A percentile compares a stretch with the other conserved stretches of the same genome.
phyloP scores from a whole-genome alignment of 2,888 invertebrate species.

The Psylliodes chrysocephalus region DNA sequence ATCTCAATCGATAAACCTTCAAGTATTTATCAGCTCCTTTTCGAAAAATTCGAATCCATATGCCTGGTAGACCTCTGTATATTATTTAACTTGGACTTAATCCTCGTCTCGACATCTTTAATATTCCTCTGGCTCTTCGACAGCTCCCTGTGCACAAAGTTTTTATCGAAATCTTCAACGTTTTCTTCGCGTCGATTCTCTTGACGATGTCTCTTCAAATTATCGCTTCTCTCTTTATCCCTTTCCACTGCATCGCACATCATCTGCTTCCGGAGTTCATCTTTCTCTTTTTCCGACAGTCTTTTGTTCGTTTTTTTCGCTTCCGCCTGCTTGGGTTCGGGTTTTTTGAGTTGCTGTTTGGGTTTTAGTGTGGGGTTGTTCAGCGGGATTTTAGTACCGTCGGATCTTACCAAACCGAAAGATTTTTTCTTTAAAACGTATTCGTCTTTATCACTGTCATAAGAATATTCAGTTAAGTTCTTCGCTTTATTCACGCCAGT shows the following conservation, averaged over 20 bases:
- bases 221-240: constrained; percentile 73
- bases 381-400: constrained; percentile 59
- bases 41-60: constrained; percentile 87
- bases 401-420: constrained; percentile 62
- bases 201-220: constrained; percentile 73
- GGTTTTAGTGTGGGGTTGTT: constrained; percentile 17
- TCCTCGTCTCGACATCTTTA: constrained; percentile 79
- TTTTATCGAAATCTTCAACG: constrained; percentile 67
- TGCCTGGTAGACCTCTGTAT: constrained; percentile 84
- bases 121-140: constrained; percentile 72
- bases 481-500: too few species aligned
- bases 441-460: constrained; percentile 50
- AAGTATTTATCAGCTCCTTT: constrained; percentile 46
- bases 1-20: too few species aligned
- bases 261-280: constrained; percentile 81
- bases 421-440: constrained; percentile 55
- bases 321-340: constrained; percentile 30
- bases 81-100: constrained; percentile 89
- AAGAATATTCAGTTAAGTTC: constrained; percentile 30
- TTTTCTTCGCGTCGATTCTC: constrained; percentile 66
- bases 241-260: constrained; percentile 80
- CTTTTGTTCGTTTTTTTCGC: constrained; percentile 55
- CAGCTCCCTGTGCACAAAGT: constrained; percentile 72
- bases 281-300: constrained; percentile 74
- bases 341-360: too few species aligned